Evolutionary conservation across 2,888 invertebrate genomes (phyloP), one percentile per base, ranked within the genome.

Genomic region (Dioctria linearis): DNA sequence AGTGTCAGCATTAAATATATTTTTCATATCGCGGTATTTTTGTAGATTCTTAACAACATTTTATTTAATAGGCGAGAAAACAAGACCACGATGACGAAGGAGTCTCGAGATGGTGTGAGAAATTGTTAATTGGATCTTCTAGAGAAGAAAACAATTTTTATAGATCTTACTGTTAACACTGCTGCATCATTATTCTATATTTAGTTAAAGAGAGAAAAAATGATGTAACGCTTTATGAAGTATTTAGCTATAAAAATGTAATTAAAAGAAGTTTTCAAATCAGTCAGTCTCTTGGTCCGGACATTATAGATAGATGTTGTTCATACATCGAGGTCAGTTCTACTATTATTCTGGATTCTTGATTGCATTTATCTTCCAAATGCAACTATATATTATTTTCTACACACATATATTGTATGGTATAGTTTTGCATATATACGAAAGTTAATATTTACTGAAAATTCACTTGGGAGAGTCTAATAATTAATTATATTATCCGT

Each of bases 101-200:
- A 25, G 25, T 25, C 25, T 25, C 1, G 25, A 25, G 25, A 25
- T 25, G 25, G 25, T 51, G 69, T 51, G 37, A 69, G 51, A 69
- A 69, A 69, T 51, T 69, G 25, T 25, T 37, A 51, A 51, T 69
- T 69, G 51, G 69, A 69, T 39, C 40, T 51, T 69, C 51, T 69
- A 13, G 43, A 46, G 69, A 61, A 39, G 54, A 25, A 49, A 49
- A 51, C 69, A 9, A 65, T 39, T 43, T 69, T 49, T 69, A 69
- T 51, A 51, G 69, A 51, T 13, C n/a, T 65, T 40, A 3, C 25
- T 25, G 25, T 54, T 54, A 54, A 8, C 11, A 11, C 6, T 54
- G 51, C 51, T 51, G 69, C 69, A 69, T 69, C 69, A 69, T 39
- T 51, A 51, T 69, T 69, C 69, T 69, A 69, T 51, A 69, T n/a